These are phyloP conservation scores for Megaceryle torquata DNA, from an alignment of 2,113 vertebrate species.

Conservation along the genomic window DNA sequence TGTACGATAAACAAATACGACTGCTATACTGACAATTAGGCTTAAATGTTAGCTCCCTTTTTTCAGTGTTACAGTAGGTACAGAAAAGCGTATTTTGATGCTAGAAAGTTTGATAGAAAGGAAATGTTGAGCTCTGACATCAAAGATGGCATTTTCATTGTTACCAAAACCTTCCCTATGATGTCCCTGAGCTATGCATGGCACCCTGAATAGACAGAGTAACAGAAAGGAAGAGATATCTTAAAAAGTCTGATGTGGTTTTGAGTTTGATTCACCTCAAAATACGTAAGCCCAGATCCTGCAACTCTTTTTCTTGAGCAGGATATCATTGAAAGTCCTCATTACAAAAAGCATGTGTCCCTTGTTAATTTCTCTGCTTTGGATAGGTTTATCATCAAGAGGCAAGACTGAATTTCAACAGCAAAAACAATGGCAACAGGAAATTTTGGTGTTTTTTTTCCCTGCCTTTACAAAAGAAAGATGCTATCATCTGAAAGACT, in stretches of 20 bases:
- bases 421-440: background rate
- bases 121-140: background rate
- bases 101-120: background rate
- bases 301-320: background rate
- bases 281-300: background rate
- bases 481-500: background rate
- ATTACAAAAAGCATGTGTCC: accelerated
- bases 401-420: background rate
- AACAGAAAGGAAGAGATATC: accelerated
- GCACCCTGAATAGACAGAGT: background rate
- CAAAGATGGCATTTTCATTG: background rate
- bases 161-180: background rate
- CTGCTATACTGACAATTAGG: background rate
- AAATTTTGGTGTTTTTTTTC: no score
- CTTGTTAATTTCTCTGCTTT: background rate
- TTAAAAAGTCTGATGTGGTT: background rate
- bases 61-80: accelerated
- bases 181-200: background rate
- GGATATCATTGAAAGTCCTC: background rate
- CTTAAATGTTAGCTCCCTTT: background rate
- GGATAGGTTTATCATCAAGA: background rate
- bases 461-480: background rate
- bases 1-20: background rate
- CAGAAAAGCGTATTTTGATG: background rate
- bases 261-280: background rate